Evolutionary conservation across 1,140 invertebrate genomes (phyloP).

Genomic region (Drosophila tani): DNA sequence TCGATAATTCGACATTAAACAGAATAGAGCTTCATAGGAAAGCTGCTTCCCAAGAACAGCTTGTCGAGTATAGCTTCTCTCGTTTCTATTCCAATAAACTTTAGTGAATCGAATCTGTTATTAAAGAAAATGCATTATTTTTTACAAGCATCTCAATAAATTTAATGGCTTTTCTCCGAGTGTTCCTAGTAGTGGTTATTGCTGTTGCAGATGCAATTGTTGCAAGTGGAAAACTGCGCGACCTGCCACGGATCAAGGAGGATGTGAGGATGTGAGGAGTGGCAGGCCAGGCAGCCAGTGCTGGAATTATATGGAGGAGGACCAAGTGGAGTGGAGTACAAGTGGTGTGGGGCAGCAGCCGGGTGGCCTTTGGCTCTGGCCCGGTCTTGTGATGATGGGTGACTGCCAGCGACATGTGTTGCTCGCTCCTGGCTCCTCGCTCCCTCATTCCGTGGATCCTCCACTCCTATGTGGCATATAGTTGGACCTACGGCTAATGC

Average conservation of each 20-base stretch:
- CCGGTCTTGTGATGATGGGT: conserved; percentile 38
- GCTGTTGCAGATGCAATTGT: conserved; percentile 32
- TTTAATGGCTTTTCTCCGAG: neutral
- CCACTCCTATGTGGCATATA: conserved; percentile 5
- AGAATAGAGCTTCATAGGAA: too few relatives aligned
- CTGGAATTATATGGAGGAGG: conserved; percentile 1
- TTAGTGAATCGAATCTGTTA: too few relatives aligned
- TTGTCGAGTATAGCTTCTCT: too few relatives aligned
- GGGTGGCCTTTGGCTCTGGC: conserved; percentile 31
- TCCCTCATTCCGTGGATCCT: neutral
- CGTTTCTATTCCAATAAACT: too few relatives aligned
- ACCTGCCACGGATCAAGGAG: conserved; percentile 22
- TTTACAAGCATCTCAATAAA: too few relatives aligned
- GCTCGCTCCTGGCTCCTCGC: conserved; percentile 14
- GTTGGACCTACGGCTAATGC: too few relatives aligned
- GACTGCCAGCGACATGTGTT: conserved; percentile 50
- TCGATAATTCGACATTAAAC: too few relatives aligned
- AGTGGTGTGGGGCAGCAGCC: neutral
- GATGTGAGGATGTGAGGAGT: neutral
- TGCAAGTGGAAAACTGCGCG: conserved; percentile 41
- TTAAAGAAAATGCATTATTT: neutral
- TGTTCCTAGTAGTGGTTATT: conserved; percentile 5
- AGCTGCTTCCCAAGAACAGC: too few relatives aligned
- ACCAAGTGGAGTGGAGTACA: conserved; percentile 20
- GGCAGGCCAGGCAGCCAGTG: neutral